Conservation (phyloP, 2,797 vertebrate species). For the Hylomyscus alleni region DNA sequence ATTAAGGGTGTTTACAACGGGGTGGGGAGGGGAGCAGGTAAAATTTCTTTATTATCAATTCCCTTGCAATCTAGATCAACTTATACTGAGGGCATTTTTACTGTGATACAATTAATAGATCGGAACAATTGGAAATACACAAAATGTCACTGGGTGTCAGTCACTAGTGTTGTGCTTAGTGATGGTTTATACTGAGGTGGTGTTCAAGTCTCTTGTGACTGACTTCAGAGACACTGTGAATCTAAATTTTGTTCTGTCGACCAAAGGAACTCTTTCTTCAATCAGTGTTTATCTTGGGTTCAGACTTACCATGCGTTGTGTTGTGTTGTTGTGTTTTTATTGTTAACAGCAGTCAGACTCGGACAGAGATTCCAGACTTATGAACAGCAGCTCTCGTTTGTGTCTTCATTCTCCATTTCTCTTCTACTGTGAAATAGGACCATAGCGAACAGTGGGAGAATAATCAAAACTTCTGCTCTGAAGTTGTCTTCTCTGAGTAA, state of each 20-base stretch:
- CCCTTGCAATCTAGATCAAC: not conserved
- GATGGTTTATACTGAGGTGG: not conserved
- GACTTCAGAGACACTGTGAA: not conserved
- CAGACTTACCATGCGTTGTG: not conserved
- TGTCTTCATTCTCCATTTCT: not conserved
- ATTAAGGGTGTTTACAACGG: constrained; percentile 4
- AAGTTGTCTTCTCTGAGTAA: not conserved
- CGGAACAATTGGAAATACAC: constrained; percentile 29
- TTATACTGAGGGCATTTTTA: not conserved
- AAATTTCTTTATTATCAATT: too few species aligned
- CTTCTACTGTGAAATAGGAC: not conserved
- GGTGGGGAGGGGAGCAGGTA: too few species aligned
- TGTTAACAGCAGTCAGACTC: not conserved
- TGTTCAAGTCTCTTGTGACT: constrained; percentile 25
- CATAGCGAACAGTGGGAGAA: not conserved
- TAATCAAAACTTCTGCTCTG: not conserved
- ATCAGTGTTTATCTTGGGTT: not conserved
- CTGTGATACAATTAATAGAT: not conserved
- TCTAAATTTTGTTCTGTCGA: not conserved
- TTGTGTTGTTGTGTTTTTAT: too few species aligned
- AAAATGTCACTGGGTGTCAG: constrained; percentile 17
- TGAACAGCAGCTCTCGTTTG: not conserved
- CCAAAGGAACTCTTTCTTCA: not conserved
- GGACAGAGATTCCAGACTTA: not conserved
- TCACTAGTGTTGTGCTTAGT: not conserved